Evolutionary conservation across 92 coral and sea anemone genomes (phyloP).

Genomic region (Parazoanthus darwini): DNA sequence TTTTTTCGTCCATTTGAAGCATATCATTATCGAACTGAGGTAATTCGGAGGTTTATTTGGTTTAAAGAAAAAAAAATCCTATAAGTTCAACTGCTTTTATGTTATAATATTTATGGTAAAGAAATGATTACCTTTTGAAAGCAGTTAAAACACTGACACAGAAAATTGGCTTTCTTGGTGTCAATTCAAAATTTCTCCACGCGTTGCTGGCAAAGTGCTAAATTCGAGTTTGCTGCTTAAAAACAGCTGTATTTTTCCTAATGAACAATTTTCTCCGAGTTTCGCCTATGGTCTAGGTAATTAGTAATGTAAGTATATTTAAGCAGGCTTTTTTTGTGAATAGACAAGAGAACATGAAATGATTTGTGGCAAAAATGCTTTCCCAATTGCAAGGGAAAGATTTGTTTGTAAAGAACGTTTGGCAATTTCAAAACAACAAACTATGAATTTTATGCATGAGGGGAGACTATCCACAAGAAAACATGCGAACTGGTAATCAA

Average conservation of each 20-base stretch:
- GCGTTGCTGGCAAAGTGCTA: neutral
- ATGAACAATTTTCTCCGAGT: neutral
- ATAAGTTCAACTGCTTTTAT: neutral
- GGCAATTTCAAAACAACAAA: neutral
- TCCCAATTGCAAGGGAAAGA: neutral
- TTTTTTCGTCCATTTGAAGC: neutral
- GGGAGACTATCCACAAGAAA: neutral
- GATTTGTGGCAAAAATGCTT: neutral
- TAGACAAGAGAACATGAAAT: neutral
- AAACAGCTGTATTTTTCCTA: neutral
- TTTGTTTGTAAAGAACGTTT: neutral
- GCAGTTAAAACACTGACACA: neutral
- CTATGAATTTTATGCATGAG: conserved; percentile 13
- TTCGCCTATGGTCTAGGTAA: neutral
- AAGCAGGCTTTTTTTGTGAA: neutral
- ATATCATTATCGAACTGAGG: neutral
- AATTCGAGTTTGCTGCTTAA: neutral
- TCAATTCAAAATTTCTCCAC: neutral
- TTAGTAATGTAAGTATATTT: conserved; percentile 6
- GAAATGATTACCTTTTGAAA: neutral
- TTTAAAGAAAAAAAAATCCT: neutral
- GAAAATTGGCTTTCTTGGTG: neutral
- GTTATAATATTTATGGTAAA: neutral
- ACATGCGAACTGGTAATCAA: neutral
- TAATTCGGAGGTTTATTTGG: neutral